Evolutionary conservation across 2,888 invertebrate genomes (phyloP).

Genomic region (Spilosoma lubricipeda): DNA sequence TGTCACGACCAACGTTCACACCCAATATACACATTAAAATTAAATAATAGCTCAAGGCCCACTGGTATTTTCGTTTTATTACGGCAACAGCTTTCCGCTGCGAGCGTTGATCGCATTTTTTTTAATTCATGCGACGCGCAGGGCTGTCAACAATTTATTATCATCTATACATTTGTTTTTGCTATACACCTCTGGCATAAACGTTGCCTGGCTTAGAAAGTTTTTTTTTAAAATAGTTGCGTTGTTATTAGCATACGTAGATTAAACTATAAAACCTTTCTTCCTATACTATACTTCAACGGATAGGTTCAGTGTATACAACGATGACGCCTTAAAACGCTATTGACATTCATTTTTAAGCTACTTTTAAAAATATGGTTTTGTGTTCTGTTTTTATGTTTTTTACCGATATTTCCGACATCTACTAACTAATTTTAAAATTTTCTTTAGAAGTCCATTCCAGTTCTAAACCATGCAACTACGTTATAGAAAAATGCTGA

Average conservation of each 20-base stretch:
- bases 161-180: background rate
- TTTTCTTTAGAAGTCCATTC: background rate
- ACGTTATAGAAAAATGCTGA: background rate
- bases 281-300: no score
- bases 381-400: no score
- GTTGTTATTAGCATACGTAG: background rate
- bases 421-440: background rate
- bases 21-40: constrained; percentile 78
- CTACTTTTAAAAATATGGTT: background rate
- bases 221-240: background rate
- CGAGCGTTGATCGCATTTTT: constrained; percentile 40
- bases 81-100: constrained; percentile 59
- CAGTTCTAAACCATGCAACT: background rate
- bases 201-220: background rate
- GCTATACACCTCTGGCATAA: background rate
- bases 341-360: background rate
- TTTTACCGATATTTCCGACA: background rate
- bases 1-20: constrained; percentile 58
- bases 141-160: constrained; percentile 13
- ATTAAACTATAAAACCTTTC: background rate
- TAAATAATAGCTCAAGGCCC: constrained; percentile 82
- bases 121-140: constrained; percentile 38
- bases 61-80: constrained; percentile 76
- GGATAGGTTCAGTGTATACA: background rate
- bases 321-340: background rate